A percentile compares a stretch with the other conserved stretches of the same genome.
phyloP scores from a whole-genome alignment of 1,140 invertebrate species.

The Bombus impatiens region DNA sequence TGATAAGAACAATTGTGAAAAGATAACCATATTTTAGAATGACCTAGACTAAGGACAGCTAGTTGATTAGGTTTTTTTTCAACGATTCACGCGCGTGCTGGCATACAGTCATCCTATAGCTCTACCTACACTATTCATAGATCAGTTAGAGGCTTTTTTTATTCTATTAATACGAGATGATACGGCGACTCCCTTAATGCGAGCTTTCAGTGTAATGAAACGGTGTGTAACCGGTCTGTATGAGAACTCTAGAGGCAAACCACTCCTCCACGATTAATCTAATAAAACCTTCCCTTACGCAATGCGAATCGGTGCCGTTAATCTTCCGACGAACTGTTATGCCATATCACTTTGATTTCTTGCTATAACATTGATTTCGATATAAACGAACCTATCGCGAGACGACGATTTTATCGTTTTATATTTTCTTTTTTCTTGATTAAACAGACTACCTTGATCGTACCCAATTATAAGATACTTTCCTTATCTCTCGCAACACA shows the following conservation, averaged over 20 bases:
- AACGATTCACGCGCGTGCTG: neutral
- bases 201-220: slow-evolving; percentile 37
- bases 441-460: neutral
- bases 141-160: neutral
- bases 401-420: neutral
- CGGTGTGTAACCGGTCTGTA: neutral
- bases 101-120: neutral
- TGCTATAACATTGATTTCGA: neutral
- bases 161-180: slow-evolving; percentile 31
- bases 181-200: neutral
- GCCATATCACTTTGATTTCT: neutral
- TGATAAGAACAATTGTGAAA: neutral
- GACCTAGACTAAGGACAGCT: neutral
- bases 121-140: neutral
- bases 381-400: neutral
- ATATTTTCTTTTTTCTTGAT: neutral
- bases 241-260: slow-evolving; percentile 13
- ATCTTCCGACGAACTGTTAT: slow-evolving; percentile 1
- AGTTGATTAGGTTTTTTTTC: neutral
- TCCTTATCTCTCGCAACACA: neutral
- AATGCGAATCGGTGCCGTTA: slow-evolving; percentile 10
- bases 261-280: slow-evolving; percentile 26
- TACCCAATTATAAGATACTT: neutral
- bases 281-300: slow-evolving; percentile 41
- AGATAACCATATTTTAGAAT: neutral